Conservation (phyloP, 1,140 invertebrate species). For the Coptotermes formosanus region DNA sequence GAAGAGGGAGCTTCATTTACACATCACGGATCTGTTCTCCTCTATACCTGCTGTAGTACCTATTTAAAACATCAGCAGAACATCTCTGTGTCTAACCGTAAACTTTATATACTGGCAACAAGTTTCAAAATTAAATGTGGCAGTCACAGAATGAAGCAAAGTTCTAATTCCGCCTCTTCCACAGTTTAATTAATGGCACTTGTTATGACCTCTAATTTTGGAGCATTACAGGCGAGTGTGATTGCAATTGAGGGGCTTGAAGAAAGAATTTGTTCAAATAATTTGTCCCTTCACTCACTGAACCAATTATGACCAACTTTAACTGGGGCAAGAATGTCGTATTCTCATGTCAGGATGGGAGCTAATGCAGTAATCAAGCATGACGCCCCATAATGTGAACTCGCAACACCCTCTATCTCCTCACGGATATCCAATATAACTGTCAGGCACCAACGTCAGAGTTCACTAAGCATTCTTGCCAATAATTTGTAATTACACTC, state of each 20-base stretch:
- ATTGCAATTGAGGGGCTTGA: not conserved
- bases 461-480: not conserved
- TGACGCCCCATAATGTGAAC: not conserved
- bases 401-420: not conserved
- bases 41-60: too few relatives aligned
- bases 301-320: not conserved
- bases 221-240: not conserved
- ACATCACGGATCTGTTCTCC: too few relatives aligned
- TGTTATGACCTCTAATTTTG: conserved; percentile 1
- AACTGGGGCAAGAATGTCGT: not conserved
- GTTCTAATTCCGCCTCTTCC: not conserved
- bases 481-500: conserved; percentile 12
- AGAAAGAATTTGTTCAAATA: conserved; percentile 4
- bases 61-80: too few relatives aligned
- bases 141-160: not conserved
- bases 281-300: not conserved
- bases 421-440: not conserved
- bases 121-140: not conserved
- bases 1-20: too few relatives aligned
- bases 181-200: not conserved
- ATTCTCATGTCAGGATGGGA: not conserved
- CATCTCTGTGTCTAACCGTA: too few relatives aligned
- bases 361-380: not conserved
- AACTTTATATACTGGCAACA: too few relatives aligned
- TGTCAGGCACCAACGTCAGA: not conserved